Evolutionary conservation across 2,888 invertebrate species (phyloP).

Genomic region (Idaea aversata): DNA sequence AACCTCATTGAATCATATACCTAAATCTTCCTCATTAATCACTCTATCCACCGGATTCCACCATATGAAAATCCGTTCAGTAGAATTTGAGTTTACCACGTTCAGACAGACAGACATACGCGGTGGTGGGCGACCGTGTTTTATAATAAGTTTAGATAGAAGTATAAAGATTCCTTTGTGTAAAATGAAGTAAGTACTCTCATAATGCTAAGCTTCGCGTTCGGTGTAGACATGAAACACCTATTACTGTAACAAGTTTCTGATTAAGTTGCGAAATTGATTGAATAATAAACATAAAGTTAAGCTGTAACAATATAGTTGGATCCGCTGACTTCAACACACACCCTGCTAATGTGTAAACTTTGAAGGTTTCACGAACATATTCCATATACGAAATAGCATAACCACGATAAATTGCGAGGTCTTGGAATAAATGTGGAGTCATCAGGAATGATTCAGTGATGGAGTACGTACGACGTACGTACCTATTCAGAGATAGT

Average conservation of each 20-base stretch:
- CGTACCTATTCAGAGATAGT: conserved; percentile 18
- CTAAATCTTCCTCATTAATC: too few species aligned
- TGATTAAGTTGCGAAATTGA: neutral
- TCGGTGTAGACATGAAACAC: neutral
- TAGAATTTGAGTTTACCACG: too few species aligned
- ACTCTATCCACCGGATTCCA: too few species aligned
- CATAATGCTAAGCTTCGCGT: neutral
- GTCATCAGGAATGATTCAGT: conserved; percentile 46
- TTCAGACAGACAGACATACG: too few species aligned
- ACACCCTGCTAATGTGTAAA: conserved; percentile 3
- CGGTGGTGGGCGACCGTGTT: too few species aligned
- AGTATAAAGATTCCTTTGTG: too few species aligned
- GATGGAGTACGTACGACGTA: conserved; percentile 13
- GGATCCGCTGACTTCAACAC: neutral
- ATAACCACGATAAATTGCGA: conserved; percentile 29
- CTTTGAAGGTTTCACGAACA: conserved; percentile 8
- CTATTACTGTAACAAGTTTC: neutral
- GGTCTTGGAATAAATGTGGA: conserved; percentile 39
- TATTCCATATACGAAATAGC: conserved; percentile 23
- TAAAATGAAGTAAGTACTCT: neutral
- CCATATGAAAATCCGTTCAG: too few species aligned
- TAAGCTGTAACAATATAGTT: neutral
- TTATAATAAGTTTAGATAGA: too few species aligned
- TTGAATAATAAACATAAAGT: conserved; percentile 1
- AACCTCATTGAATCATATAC: too few species aligned